Conservation (phyloP, 2,113 vertebrate genomes). For the Sander vitreus region DNA sequence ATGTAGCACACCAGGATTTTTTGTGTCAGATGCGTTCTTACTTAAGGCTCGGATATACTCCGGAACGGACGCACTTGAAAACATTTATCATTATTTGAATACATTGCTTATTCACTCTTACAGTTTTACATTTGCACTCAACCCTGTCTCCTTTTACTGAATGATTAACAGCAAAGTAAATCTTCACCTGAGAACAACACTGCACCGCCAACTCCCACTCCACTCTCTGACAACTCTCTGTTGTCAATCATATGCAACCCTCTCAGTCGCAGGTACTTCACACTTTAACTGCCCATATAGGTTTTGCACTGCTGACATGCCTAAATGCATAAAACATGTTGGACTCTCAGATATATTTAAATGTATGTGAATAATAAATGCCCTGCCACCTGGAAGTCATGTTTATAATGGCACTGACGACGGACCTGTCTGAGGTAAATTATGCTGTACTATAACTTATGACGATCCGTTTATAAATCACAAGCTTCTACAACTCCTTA, state of each 20-base stretch:
- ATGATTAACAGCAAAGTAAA: conserved; percentile 32
- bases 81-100: background rate
- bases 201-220: background rate
- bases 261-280: conserved; percentile 28
- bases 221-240: conserved; percentile 6
- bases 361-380: conserved; percentile 69
- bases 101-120: background rate
- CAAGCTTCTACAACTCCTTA: conserved; percentile 19
- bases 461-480: conserved; percentile 47
- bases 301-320: conserved; percentile 14
- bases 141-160: background rate
- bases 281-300: conserved; percentile 14
- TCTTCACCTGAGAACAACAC: conserved; percentile 22
- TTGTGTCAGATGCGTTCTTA: too few relatives aligned
- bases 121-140: background rate
- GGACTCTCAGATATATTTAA: conserved; percentile 61
- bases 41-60: too few relatives aligned
- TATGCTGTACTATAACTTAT: conserved; percentile 34
- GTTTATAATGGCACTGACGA: conserved; percentile 52
- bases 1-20: too few relatives aligned
- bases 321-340: conserved; percentile 69
- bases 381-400: conserved; percentile 58
- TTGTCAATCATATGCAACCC: conserved; percentile 45
- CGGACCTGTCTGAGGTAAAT: conserved; percentile 43
- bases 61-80: too few relatives aligned